Base-by-base conservation (phyloP, 2,888 invertebrate genomes). In the Marronus borbonicus region DNA sequence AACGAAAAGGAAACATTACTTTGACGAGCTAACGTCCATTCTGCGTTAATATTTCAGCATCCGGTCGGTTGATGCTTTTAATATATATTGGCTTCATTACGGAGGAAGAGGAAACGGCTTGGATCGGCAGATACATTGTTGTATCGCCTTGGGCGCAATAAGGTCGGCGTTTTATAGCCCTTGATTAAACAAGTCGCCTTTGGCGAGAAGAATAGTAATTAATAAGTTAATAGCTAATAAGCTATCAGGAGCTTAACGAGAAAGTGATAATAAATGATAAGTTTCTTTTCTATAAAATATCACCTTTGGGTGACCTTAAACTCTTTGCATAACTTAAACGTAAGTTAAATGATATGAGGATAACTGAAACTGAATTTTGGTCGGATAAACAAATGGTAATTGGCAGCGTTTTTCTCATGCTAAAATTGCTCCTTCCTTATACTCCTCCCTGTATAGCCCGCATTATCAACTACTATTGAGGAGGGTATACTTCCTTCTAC, bases 1-100 rank as follows among this genome's bases (percentile, higher is more conserved):
- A 28, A 50, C 14, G 24, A 50, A 68, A 68, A 68, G 68, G 68
- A 68, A 68, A 68, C 50, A 68, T 68, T 68, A 68, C 49, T 50
- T 50, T 68, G 68, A 68, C 49, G 68, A 68, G 50, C 49, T 68
- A 49, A 68, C 24, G 52, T 68, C 20, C 68, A 58, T 20, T 14
- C 50, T 24, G 50, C 50, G 28, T 20, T 68, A 62, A 62, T 58
- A 20, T 7, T 58, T 20, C 5, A 8, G 24, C 68, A 50, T 68
- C 68, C 68, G 68, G 68, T 28, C 49, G 8, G 28, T 68, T 24
- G 50, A 68, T 68, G 28, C 14, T 68, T 50, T 68, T 68, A 50
- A 36, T 36, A 68, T 50, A 24, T 24, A 50, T 68, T 50, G 14
- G 50, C 14, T 24, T 50, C 50, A 28, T 66, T 66, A 39, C 28